Evolutionary conservation across 2,113 vertebrate species (phyloP).

Genomic region (Otis tarda): DNA sequence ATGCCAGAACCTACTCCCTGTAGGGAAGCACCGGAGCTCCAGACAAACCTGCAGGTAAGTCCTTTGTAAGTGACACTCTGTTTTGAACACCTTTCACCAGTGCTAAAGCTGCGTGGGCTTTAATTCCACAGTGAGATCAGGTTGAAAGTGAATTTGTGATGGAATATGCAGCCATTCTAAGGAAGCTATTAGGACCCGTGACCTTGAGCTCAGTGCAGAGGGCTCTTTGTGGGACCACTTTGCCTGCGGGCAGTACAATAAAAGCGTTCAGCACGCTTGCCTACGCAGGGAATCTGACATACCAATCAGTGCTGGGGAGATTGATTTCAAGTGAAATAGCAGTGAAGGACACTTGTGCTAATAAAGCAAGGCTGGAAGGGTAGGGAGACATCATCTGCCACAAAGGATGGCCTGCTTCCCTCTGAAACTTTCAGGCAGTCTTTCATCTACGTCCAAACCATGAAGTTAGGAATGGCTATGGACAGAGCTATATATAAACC

Average conservation of each 20-base stretch:
- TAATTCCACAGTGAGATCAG: neutral
- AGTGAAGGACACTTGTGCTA: constrained; percentile 49
- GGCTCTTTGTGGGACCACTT: constrained; percentile 43
- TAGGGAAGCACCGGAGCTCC: neutral
- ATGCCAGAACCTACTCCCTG: neutral
- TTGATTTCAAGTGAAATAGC: constrained; percentile 53
- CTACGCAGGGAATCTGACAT: constrained; percentile 59
- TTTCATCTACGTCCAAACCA: neutral
- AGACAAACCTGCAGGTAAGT: neutral
- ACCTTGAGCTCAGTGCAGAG: constrained; percentile 57
- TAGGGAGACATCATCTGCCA: neutral
- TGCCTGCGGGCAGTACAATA: constrained; percentile 29
- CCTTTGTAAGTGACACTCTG: neutral
- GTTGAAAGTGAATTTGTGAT: constrained; percentile 18
- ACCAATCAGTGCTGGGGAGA: constrained; percentile 54
- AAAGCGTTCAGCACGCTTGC: constrained; percentile 35
- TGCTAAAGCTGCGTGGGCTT: neutral
- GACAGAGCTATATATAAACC: neutral
- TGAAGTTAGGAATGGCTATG: neutral
- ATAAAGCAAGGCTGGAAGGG: constrained; percentile 24
- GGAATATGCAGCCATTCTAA: constrained; percentile 11
- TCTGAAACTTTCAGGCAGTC: neutral
- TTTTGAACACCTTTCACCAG: neutral
- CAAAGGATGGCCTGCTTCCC: neutral
- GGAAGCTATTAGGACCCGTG: constrained; percentile 24